phyloP scores from a whole-genome alignment of 2,888 invertebrate genomes.

The Archips xylosteana region DNA sequence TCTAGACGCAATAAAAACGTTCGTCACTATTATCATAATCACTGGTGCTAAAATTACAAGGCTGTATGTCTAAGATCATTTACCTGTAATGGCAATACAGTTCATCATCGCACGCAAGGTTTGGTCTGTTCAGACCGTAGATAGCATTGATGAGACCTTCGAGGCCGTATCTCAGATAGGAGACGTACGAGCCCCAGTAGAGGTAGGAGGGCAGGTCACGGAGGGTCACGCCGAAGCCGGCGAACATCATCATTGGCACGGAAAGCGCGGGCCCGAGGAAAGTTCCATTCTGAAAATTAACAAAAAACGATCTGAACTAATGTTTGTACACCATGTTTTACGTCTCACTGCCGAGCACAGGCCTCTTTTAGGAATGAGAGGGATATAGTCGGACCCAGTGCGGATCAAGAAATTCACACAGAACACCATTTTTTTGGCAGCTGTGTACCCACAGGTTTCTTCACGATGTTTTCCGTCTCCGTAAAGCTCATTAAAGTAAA shows the following conservation, averaged over 20 bases:
- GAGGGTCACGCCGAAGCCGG: constrained; percentile 97
- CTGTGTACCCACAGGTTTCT: too few species aligned
- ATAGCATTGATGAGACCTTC: constrained; percentile 94
- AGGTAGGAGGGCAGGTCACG: constrained; percentile 94
- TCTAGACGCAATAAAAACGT: too few species aligned
- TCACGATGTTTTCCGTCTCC: too few species aligned
- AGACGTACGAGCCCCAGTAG: constrained; percentile 96
- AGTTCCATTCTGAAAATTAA: constrained; percentile 92
- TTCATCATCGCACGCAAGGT: constrained; percentile 91
- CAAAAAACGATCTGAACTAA: not conserved
- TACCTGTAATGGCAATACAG: constrained; percentile 93
- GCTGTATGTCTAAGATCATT: constrained; percentile 41
- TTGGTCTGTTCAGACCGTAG: constrained; percentile 92
- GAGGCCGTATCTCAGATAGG: constrained; percentile 95
- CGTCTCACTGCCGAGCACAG: too few species aligned
- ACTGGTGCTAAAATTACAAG: too few species aligned
- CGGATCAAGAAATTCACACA: too few species aligned
- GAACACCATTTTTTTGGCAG: too few species aligned
- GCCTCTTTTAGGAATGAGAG: too few species aligned
- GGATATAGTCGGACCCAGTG: too few species aligned
- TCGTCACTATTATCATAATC: too few species aligned
- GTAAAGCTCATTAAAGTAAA: too few species aligned
- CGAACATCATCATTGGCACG: constrained; percentile 98
- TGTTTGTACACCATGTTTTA: not conserved
- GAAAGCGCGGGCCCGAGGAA: constrained; percentile 96